Percentiles rank a stretch among this genome's conserved stretches.
phyloP scores from a whole-genome alignment of 2,888 invertebrate genomes.

The Liopterus haemorrhoidalis region DNA sequence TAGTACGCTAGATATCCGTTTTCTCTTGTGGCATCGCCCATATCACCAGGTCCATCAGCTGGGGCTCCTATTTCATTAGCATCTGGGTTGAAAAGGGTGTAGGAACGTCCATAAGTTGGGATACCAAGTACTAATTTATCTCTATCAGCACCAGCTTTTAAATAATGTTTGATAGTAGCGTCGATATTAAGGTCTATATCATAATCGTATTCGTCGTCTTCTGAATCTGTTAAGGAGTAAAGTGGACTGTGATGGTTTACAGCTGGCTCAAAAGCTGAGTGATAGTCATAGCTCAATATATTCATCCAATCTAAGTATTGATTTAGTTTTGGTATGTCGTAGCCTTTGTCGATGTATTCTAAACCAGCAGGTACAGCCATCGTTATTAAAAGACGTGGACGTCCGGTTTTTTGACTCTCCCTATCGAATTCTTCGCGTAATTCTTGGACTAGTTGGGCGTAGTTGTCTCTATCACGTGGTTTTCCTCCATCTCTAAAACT shows the following conservation, averaged over 20 bases:
- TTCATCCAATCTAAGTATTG: slow-evolving; percentile 89
- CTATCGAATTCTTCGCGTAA: slow-evolving; percentile 82
- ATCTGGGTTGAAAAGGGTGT: slow-evolving; percentile 79
- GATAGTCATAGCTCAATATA: slow-evolving; percentile 85
- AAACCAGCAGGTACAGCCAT: slow-evolving; percentile 94
- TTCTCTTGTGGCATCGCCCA: slow-evolving; percentile 86
- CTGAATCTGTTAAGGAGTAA: slow-evolving; percentile 72
- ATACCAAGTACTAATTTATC: slow-evolving; percentile 80
- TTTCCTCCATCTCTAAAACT: slow-evolving; percentile 75
- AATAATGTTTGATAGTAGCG: slow-evolving; percentile 76
- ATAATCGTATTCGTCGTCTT: slow-evolving; percentile 80
- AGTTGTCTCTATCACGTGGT: slow-evolving; percentile 78
- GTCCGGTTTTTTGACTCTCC: slow-evolving; percentile 77
- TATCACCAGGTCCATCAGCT: slow-evolving; percentile 83
- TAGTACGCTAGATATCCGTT: slow-evolving; percentile 91
- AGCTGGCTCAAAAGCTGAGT: slow-evolving; percentile 84
- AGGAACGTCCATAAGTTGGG: slow-evolving; percentile 85
- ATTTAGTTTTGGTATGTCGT: slow-evolving; percentile 80
- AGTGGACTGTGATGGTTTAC: slow-evolving; percentile 89
- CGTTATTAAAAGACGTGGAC: slow-evolving; percentile 71
- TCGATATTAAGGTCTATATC: slow-evolving; percentile 85
- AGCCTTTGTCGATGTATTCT: slow-evolving; percentile 89
- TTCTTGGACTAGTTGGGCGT: slow-evolving; percentile 82
- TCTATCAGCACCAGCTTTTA: slow-evolving; percentile 70
- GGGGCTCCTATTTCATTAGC: slow-evolving; percentile 81